Evolutionary conservation across 1,140 invertebrate species (phyloP).

Genomic region (Macrosteles quadrilineatus): DNA sequence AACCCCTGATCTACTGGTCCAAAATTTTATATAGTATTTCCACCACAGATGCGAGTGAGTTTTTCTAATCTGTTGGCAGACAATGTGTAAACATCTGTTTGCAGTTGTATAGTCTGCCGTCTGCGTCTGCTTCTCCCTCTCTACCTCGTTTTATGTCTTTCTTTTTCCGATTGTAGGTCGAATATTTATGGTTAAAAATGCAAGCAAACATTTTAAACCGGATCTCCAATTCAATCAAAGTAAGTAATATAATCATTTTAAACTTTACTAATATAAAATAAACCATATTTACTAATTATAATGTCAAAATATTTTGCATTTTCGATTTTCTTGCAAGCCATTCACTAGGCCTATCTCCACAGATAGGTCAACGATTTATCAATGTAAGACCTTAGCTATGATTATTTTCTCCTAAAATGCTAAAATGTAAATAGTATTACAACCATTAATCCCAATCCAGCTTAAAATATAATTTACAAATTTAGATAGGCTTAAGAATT

Average conservation of each 20-base stretch:
- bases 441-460: neutral
- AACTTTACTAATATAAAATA: conserved; percentile 7
- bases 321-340: neutral
- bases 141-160: neutral
- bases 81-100: no score
- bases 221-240: conserved; percentile 50
- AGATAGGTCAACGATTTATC: no score
- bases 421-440: no score
- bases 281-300: neutral
- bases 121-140: neutral
- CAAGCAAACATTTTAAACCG: conserved; percentile 52
- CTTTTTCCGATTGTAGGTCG: conserved; percentile 16
- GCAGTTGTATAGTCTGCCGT: no score
- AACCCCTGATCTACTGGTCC: no score
- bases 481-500: neutral
- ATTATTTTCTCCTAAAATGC: no score
- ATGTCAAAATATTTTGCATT: neutral
- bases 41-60: no score
- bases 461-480: neutral
- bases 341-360: neutral
- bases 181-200: conserved; percentile 45
- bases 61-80: no score
- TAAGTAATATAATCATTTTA: conserved; percentile 40
- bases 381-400: no score
- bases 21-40: no score